Conservation (phyloP, 2,888 invertebrate genomes). For the Acrobasis suavella region DNA sequence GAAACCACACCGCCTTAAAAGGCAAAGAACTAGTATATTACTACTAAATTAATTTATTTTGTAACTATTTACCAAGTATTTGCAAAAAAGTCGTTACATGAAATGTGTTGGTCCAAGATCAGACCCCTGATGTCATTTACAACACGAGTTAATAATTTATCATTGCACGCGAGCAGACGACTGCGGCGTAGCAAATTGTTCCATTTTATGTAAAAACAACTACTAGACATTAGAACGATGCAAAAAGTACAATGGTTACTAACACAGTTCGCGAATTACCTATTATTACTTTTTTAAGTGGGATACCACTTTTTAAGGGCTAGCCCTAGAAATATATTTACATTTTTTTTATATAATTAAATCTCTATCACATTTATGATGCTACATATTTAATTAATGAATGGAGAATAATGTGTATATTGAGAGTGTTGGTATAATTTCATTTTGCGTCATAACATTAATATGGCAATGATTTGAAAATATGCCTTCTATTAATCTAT, state of each 20-base stretch:
- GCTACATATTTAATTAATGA: no score
- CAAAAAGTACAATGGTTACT: not conserved
- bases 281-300: not conserved
- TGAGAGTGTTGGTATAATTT: no score
- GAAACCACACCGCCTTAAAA: no score
- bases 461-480: not conserved
- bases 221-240: not conserved
- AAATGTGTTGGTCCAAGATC: slow-evolving; percentile 1
- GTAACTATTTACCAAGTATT: no score
- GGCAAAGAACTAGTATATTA: no score
- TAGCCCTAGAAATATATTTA: no score
- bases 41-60: no score
- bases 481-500: not conserved
- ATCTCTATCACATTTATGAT: no score
- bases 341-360: no score
- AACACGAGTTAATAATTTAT: not conserved
- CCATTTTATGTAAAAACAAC: not conserved
- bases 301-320: no score
- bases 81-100: not conserved
- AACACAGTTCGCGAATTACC: not conserved
- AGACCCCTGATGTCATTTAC: not conserved
- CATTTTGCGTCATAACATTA: not conserved
- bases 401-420: no score
- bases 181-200: not conserved
- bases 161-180: not conserved